phyloP scores from a whole-genome alignment of 2,797 vertebrate genomes.

The Ciconia nigra region DNA sequence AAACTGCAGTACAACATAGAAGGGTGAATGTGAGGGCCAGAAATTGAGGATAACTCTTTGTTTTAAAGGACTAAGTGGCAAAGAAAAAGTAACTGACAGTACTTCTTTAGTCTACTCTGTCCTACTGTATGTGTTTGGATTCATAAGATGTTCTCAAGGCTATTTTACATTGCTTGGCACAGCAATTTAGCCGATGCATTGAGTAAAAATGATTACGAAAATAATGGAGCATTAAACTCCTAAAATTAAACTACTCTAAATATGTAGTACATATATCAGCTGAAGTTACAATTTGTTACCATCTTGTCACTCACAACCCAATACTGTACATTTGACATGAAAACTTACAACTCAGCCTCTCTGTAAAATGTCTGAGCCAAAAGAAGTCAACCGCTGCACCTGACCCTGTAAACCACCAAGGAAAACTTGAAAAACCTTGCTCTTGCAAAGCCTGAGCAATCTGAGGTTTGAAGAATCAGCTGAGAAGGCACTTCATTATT shows the following conservation, averaged over 20 bases:
- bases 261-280: background rate
- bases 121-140: background rate
- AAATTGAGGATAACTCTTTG: background rate
- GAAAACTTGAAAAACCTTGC: background rate
- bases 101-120: background rate
- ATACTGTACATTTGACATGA: background rate
- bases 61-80: background rate
- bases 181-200: background rate
- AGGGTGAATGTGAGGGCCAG: background rate
- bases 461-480: background rate
- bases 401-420: background rate
- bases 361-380: background rate
- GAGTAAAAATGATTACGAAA: background rate
- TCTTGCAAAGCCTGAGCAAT: background rate
- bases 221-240: background rate
- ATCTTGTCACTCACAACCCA: background rate
- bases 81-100: background rate
- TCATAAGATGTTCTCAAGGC: background rate
- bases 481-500: background rate
- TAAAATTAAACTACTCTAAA: background rate
- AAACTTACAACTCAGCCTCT: background rate
- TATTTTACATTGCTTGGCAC: background rate
- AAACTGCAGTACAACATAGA: background rate
- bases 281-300: background rate
- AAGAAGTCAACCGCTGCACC: background rate